These are phyloP conservation scores for Tetramorium bicarinatum DNA, from an alignment of 2,888 invertebrate genomes.

Conservation along the genomic window DNA sequence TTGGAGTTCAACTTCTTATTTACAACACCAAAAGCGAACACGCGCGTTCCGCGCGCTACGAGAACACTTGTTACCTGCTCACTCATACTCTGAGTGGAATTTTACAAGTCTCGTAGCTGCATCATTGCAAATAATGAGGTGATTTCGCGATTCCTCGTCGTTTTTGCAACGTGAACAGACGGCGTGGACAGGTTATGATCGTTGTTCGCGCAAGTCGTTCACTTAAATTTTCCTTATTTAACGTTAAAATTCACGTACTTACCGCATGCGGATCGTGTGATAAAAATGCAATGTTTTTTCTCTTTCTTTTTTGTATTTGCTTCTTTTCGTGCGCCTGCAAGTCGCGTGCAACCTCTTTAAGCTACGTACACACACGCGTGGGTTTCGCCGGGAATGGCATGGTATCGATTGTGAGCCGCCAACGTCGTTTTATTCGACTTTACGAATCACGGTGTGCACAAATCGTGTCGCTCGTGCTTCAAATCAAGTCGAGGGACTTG, in stretches of 20 bases:
- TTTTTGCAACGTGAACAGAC: not conserved
- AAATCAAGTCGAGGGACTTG: not conserved
- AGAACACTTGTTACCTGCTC: not conserved
- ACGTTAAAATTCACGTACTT: not conserved
- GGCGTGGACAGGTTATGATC: not conserved
- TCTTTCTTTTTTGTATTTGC: not conserved
- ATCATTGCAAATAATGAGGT: not conserved
- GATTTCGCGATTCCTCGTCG: not conserved
- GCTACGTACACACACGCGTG: not conserved
- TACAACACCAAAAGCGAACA: constrained; percentile 2
- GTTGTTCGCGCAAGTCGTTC: not conserved
- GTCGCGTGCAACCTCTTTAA: not conserved
- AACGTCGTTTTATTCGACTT: too few relatives aligned
- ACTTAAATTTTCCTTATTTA: not conserved
- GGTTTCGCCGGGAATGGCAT: not conserved
- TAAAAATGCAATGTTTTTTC: not conserved
- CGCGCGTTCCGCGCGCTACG: rapidly evolving
- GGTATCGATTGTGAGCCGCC: not conserved
- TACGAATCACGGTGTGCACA: too few relatives aligned
- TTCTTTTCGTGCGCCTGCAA: not conserved
- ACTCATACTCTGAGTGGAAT: not conserved
- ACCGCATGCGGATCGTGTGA: not conserved
- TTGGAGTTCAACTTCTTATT: not conserved
- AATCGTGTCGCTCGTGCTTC: too few relatives aligned
- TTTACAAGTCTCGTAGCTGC: too few relatives aligned